phyloP scores from a whole-genome alignment of 2,797 vertebrate genomes.

The Notoglanidium macrostoma region DNA sequence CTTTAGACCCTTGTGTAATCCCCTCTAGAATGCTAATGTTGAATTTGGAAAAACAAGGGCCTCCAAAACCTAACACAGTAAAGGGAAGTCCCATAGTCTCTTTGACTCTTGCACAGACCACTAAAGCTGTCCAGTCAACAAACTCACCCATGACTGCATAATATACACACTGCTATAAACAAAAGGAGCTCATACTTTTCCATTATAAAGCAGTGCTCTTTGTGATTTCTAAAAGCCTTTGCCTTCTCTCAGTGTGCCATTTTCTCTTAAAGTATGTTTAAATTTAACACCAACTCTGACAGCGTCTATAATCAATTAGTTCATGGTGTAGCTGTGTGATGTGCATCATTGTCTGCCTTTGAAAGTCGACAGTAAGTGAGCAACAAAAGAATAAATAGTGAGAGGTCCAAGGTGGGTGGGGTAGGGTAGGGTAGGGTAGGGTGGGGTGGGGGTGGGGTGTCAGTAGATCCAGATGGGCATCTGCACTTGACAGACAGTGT shows the following conservation, averaged over 20 bases:
- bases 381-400: slow-evolving; percentile 68
- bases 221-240: slow-evolving; percentile 55
- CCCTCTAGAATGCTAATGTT: slow-evolving; percentile 33
- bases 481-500: slow-evolving; percentile 45
- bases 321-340: slow-evolving; percentile 69
- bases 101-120: slow-evolving; percentile 52
- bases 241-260: slow-evolving; percentile 57
- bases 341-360: slow-evolving; percentile 65
- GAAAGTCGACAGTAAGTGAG: slow-evolving; percentile 76
- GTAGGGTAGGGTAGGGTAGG: neutral
- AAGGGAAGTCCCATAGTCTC: slow-evolving; percentile 33
- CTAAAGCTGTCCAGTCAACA: slow-evolving; percentile 43
- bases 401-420: slow-evolving; percentile 51
- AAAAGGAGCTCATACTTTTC: slow-evolving; percentile 43
- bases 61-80: neutral
- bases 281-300: slow-evolving; percentile 67
- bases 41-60: slow-evolving; percentile 17
- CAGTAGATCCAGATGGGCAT: slow-evolving; percentile 47
- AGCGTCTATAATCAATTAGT: slow-evolving; percentile 80
- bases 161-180: slow-evolving; percentile 50
- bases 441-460: slow-evolving; percentile 20
- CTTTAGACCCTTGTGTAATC: slow-evolving; percentile 19
- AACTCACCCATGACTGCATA: slow-evolving; percentile 29
- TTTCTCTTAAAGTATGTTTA: slow-evolving; percentile 62
- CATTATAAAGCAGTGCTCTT: slow-evolving; percentile 49